Evolutionary conservation across 2,113 vertebrate species (phyloP).

Genomic region (Zosterops pallidus): DNA sequence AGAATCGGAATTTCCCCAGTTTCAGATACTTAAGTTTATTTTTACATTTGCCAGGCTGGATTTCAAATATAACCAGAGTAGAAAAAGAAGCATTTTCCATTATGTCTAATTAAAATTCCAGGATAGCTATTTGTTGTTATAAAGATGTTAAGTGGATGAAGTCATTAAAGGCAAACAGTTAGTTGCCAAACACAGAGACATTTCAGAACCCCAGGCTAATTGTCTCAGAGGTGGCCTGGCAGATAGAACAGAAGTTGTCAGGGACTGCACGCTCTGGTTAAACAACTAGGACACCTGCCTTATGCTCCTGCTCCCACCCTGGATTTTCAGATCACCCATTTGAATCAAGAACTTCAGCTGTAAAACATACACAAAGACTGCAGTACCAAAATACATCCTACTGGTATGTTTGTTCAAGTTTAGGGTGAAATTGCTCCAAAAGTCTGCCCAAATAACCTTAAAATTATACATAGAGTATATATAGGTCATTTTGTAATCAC

Average conservation of each 20-base stretch:
- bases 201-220: conserved; percentile 1
- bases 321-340: background rate
- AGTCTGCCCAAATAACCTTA: background rate
- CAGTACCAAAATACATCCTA: background rate
- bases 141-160: background rate
- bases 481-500: background rate
- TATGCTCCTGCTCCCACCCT: background rate
- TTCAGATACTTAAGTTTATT: background rate
- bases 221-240: background rate
- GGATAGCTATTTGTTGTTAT: background rate
- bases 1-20: background rate
- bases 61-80: background rate
- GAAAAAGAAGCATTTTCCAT: background rate
- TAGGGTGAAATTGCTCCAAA: background rate
- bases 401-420: background rate
- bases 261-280: background rate
- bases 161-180: background rate
- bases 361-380: background rate
- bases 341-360: background rate
- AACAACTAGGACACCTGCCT: background rate
- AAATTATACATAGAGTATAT: background rate
- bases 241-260: background rate
- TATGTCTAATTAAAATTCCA: background rate
- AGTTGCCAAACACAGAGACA: background rate
- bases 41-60: background rate